Conservation (phyloP, 2,888 invertebrate genomes). For the Deilephila porcellus region DNA sequence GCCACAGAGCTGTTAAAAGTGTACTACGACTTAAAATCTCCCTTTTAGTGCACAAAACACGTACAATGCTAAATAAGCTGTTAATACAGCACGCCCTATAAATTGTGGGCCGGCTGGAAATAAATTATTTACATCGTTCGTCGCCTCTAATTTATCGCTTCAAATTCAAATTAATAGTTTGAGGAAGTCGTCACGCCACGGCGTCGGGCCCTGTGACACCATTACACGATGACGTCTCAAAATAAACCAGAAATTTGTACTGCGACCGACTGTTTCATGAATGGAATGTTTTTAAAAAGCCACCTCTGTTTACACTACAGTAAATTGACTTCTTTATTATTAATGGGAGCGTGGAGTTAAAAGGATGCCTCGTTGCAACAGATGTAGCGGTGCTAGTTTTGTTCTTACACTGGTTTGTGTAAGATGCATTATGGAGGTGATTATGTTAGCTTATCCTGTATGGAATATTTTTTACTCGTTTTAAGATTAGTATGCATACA, state of each 20-base stretch:
- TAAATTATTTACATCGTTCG: constrained; percentile 67
- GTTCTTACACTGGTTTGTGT: constrained; percentile 9
- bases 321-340: constrained; percentile 25
- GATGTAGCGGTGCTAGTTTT: constrained; percentile 11
- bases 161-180: constrained; percentile 67
- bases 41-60: neutral
- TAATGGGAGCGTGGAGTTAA: constrained; percentile 21
- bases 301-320: constrained; percentile 22
- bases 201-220: constrained; percentile 46
- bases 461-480: too few species aligned
- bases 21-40: neutral
- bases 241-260: constrained; percentile 49
- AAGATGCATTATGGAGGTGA: neutral
- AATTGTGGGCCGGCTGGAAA: constrained; percentile 60
- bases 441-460: neutral
- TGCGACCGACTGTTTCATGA: constrained; percentile 20
- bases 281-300: constrained; percentile 19
- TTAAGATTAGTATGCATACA: too few species aligned
- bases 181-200: constrained; percentile 59
- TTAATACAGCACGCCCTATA: constrained; percentile 57
- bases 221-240: constrained; percentile 51
- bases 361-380: constrained; percentile 11
- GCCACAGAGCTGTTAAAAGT: neutral
- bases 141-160: constrained; percentile 63
- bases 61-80: constrained; percentile 17